phyloP scores from a whole-genome alignment of 2,888 invertebrate species.

The Nasonovia ribisnigri region DNA sequence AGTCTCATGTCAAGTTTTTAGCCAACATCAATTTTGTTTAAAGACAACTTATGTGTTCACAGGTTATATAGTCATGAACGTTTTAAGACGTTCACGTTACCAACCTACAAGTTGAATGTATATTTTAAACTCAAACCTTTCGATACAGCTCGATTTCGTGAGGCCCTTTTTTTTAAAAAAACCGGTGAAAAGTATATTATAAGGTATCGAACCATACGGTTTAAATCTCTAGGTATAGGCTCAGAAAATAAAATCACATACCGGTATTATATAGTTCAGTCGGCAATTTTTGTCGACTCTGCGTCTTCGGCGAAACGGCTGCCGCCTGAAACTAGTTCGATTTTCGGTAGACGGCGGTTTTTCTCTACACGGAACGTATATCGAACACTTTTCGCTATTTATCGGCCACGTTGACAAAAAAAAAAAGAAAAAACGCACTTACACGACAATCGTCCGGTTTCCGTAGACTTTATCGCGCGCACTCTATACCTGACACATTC shows the following conservation, averaged over 20 bases:
- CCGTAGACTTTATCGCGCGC: background rate
- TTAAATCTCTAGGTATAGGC: background rate
- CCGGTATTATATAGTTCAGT: background rate
- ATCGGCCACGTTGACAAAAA: no score
- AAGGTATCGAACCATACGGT: background rate
- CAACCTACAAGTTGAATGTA: background rate
- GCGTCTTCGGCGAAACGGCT: background rate
- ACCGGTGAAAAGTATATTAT: background rate
- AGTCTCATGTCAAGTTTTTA: background rate
- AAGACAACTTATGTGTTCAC: background rate
- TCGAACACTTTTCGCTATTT: background rate
- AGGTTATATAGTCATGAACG: background rate
- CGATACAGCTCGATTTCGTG: background rate
- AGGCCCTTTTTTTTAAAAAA: background rate
- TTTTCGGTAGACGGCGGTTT: background rate
- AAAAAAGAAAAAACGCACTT: no score
- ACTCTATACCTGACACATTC: background rate
- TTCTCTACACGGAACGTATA: background rate
- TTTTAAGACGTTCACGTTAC: background rate
- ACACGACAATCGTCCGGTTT: background rate
- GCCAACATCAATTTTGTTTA: background rate
- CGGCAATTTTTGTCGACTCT: background rate
- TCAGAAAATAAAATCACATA: background rate
- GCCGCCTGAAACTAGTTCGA: background rate
- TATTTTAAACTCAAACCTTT: background rate